Evolutionary conservation across 1,140 invertebrate species (phyloP), one percentile per base, ranked within the genome.

Genomic region (Pseudomyrmex sp.): DNA sequence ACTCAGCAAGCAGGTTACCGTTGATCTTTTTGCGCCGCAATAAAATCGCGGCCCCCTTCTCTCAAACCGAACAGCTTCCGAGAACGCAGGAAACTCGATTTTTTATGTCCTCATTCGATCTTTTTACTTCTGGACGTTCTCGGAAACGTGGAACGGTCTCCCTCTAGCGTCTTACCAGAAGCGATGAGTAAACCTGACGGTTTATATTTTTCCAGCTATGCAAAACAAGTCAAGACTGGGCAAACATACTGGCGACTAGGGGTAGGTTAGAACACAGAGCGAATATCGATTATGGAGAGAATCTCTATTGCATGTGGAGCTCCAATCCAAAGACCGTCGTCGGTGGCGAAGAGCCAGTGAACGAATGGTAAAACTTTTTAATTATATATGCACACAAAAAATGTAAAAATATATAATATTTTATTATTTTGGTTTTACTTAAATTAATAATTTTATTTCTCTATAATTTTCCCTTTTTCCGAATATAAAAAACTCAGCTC

Each of bases 161-260:
- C 35, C 52, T 12, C 35, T 72, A 8, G 23, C 23, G 23, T 61
- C 10, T 72, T 15, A 59, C 72, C 12, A 48, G 48, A 82, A 62
- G 54, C 58, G 26, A 52, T 74, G 54, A 63, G 15, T 63, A 65
- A 35, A 35, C 35, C 35, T 7, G 35, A 63, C 59, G n/a, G 2
- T 12, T 15, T 18, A 2, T 13, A 0, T 23, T 58, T 69, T 58
- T 84, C 92, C 89, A 96, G 94, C 89, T 97, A 26, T 96, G 96
- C 89, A 96, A 96, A 91, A 96, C 96, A 87, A 95, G 97, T 88
- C 96, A 98, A 93, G 97, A 97, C 91, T 98, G 98, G 97, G 98
- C 97, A 0, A 96, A 97, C 82, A 94, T 96, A 72, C 91, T 98
- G 26, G 96, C 96, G 1, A 94, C 95, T 48, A 96, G 94, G 80